Base-by-base conservation (phyloP, 2,113 vertebrate species). In the Syngnathus floridae region DNA sequence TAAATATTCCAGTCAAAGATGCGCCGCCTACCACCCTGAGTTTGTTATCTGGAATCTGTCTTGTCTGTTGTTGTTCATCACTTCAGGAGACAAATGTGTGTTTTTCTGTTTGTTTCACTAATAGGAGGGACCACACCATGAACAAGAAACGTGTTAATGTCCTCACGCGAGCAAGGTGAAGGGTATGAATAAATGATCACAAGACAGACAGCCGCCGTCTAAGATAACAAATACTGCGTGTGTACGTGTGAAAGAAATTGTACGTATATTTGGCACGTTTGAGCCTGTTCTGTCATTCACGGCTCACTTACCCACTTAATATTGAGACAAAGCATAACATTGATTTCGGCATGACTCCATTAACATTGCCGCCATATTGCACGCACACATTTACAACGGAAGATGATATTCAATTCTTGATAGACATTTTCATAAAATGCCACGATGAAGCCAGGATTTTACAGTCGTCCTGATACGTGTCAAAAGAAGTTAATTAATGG, bases 331-430 rank as follows among this genome's bases (percentile, higher is more conserved):
- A 22, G 58, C 76, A 72, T 85, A 75, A 82, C 79, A 82, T 37
- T 74, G 76, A 82, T 43, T 77, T 85, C 81, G 82, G 69, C 81
- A 82, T 84, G 77, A 84, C 65, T 69, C 38, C 61, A 65, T 74
- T 70, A 73, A 77, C 45, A 12, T 66, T 73, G 41, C 9, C 72
- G 67, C 68, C 60, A 70, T 66, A 68, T 81, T 71, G 7, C 26
- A 75, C 72, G 65, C 71, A 66, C 66, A 49, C 70, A 72, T 80
- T 78, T 64, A 71, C 69, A 70, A 75, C 73, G 67, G 74, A 80
- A 79, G 66, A 60, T 78, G 65, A 69, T 72, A 77, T 76, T 82
- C 64, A 79, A 82, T 79, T 58, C 45, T 60, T 81, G 78, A 82
- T 76, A 66, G 67, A 81, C 64, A 64, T 73, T 79, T 82, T 84